Evolutionary conservation across 2,113 vertebrate species (phyloP), one percentile per base, ranked within the genome.

Genomic region (Dascyllus trimaculatus): DNA sequence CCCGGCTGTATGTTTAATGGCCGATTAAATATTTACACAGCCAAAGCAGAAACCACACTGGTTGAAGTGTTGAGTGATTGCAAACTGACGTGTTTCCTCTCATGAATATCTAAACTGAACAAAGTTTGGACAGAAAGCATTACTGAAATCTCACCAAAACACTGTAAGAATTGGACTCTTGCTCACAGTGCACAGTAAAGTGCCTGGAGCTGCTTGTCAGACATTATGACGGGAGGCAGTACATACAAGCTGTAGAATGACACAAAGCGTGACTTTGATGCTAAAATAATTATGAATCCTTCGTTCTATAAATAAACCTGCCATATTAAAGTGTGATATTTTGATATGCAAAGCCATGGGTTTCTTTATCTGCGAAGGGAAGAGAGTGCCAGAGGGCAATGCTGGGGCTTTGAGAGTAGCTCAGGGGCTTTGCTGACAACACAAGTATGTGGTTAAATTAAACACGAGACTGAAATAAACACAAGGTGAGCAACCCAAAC

Each of bases 391-490:
- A 67, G 72, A 86, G 90, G 91, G 79, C 73, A 80, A 78, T 19
- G 57, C 66, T 70, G 65, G 45, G 70, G 82, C 81, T 91, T 84
- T 89, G 81, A 88, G 73, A 48, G 24, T 62, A 69, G 81, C 82
- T 88, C 38, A n/a, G 70, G 80, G 89, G 72, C 71, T 63, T 79
- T 19, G 21, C 77, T 85, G 87, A 85, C 82, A 84, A 70, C 67
- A 75, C 70, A 70, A 78, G 71, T 49, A 26, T 64, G 65, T 56
- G 81, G 78, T 84, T 88, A 81, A 89, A 90, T 91, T 87, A 87
- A 88, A 90, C 84, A 84, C 66, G 61, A 88, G 66, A 70, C 82
- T 85, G 78, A 87, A 89, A 89, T 87, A 91, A 89, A 91, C 75
- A 75, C 65, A 60, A 80, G 83, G 82, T 83, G 70, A 85, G 64